Base-by-base conservation (phyloP, 2,888 invertebrate species). In the Megastigmus dorsalis region DNA sequence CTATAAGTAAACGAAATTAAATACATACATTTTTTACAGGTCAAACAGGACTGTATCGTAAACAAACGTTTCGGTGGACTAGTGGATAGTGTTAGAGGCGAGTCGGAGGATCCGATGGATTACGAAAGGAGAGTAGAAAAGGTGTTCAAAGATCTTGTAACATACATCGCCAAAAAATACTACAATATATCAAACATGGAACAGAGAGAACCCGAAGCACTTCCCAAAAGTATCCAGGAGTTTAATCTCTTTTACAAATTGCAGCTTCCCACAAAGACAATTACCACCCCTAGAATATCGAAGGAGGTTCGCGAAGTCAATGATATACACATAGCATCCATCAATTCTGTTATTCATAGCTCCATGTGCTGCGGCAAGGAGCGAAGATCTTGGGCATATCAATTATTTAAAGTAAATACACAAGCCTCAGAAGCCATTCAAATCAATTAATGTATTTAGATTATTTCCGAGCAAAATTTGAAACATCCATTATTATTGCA, bases 271-370 rank as follows among this genome's bases (percentile, higher is more conserved):
- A 79, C 83, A 15, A 84, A 83, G 48, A 80, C 83, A 0, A 78
- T 85, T 1, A 80, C 76, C 23, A 79, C 80, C 13, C 83, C 83
- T 23, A 84, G 85, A 0, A 84, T 84, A 26, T 84, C 84, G 26
- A 83, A 86, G 41, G 89, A 90, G 60, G 89, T 90, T 0, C 82
- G 82, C 26, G 88, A 82, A 45, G 80, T 86, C 1, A 88, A 88
- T 10, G 92, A 92, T 54, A 89, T 93, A 54, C 88, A 89, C 74
- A 87, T 88, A 41, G 89, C 89, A 30, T 90, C 91, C 0, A 89
- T 93, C 0, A 90, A 90, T 79, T 89, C 91, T 15, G 88, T 94
- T 0, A 90, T 93, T 62, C 92, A 94, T 84, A 92, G 93, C 78
- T 92, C 93, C 0, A 88, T 94, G 81, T 91, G 91, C 72, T 90